Conservation (phyloP, 2,888 invertebrate species). For the Andricus quercusramuli region DNA sequence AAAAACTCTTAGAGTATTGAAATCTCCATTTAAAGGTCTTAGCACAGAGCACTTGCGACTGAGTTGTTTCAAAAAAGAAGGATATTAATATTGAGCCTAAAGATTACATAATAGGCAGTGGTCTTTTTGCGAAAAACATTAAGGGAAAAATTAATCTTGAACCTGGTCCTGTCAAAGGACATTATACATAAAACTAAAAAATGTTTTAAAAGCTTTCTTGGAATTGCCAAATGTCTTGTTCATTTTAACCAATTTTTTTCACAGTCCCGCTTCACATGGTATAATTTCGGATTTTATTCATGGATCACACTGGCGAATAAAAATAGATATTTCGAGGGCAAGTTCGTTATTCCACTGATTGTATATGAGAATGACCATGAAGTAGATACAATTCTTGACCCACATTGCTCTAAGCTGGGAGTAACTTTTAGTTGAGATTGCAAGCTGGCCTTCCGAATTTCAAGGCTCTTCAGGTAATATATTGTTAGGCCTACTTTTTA, state of each 20-base stretch:
- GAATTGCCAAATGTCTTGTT: conserved; percentile 3
- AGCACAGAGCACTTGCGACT: not conserved
- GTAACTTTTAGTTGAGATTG: not conserved
- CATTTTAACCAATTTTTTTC: not conserved
- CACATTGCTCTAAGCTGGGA: not conserved
- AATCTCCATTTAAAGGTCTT: not conserved
- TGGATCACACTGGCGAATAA: not conserved
- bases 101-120: not conserved
- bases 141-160: not conserved
- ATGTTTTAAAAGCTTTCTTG: conserved; percentile 6
- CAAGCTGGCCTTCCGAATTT: not conserved
- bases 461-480: not conserved
- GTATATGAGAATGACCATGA: not conserved
- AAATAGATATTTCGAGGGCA: not conserved
- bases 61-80: not conserved
- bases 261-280: not conserved
- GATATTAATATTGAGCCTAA: not conserved
- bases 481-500: not conserved
- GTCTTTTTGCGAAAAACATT: not conserved
- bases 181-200: not conserved
- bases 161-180: not conserved
- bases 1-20: not conserved
- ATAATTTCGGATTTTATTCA: conserved; percentile 6
- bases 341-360: not conserved
- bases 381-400: not conserved